Evolutionary conservation across 1,140 invertebrate genomes (phyloP).

Genomic region (Fopius arisanus): DNA sequence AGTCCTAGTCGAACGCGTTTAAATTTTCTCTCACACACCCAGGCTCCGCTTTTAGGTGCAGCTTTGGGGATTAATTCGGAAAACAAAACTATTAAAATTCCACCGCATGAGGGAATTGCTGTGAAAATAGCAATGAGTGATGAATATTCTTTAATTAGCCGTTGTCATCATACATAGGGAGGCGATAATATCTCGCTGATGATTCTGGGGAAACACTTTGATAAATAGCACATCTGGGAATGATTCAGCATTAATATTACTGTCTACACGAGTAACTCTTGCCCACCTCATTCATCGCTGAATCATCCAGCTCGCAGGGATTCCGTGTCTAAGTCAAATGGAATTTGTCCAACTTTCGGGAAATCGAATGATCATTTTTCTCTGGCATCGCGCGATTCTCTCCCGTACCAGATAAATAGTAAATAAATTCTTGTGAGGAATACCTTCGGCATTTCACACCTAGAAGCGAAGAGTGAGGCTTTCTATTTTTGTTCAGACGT

Average conservation of each 20-base stretch:
- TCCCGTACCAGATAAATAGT: not conserved
- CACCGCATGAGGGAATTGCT: not conserved
- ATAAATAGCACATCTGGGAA: not conserved
- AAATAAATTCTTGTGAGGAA: not conserved
- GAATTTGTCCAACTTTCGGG: not conserved
- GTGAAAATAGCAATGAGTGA: not conserved
- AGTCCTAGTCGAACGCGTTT: too few species aligned
- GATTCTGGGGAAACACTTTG: not conserved
- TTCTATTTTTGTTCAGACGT: constrained; percentile 7
- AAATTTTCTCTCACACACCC: too few species aligned
- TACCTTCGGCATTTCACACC: not conserved
- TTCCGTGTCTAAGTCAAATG: not conserved
- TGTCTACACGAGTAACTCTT: not conserved
- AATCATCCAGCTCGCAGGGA: not conserved
- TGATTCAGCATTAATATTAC: constrained; percentile 7
- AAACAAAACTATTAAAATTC: too few species aligned
- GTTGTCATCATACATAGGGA: not conserved
- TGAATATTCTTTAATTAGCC: not conserved
- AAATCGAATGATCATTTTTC: not conserved
- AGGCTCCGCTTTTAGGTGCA: too few species aligned
- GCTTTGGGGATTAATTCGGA: too few species aligned
- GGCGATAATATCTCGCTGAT: not conserved
- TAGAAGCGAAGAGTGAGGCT: not conserved
- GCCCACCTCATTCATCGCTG: not conserved
- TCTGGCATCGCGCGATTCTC: not conserved